Conservation (phyloP, 2,888 invertebrate species). For the Apodemia zela region DNA sequence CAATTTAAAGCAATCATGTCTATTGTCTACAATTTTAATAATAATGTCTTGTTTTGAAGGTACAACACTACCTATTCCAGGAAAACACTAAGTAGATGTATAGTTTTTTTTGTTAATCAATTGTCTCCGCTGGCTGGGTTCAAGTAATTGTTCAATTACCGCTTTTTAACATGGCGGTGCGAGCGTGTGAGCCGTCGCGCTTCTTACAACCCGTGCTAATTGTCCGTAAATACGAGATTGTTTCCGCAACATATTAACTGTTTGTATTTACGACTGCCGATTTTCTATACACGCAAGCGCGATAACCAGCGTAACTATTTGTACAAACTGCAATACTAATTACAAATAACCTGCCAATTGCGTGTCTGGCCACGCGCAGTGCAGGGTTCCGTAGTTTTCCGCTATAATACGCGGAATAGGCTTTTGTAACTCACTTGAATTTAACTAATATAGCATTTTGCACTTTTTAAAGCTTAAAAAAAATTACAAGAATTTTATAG, state of each 20-base stretch:
- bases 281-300: background rate
- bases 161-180: conserved; percentile 3
- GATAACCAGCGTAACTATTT: background rate
- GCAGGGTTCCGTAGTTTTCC: background rate
- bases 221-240: background rate
- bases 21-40: no score
- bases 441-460: no score
- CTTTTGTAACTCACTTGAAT: no score
- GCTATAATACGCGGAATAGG: no score
- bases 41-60: no score
- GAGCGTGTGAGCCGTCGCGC: conserved; percentile 1
- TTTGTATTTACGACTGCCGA: background rate
- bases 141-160: conserved; percentile 4
- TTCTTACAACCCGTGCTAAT: background rate
- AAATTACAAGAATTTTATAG: no score
- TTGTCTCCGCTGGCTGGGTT: background rate
- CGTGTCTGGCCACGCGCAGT: background rate
- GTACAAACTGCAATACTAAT: background rate
- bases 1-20: no score
- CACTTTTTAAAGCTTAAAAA: no score
- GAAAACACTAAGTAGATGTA: no score
- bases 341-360: background rate
- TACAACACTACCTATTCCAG: no score
- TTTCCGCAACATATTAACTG: background rate
- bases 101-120: conserved; percentile 5